Evolutionary conservation across 2,113 vertebrate genomes (phyloP), one percentile per base, ranked within the genome.

Genomic region (Proterorhinus semilunaris): DNA sequence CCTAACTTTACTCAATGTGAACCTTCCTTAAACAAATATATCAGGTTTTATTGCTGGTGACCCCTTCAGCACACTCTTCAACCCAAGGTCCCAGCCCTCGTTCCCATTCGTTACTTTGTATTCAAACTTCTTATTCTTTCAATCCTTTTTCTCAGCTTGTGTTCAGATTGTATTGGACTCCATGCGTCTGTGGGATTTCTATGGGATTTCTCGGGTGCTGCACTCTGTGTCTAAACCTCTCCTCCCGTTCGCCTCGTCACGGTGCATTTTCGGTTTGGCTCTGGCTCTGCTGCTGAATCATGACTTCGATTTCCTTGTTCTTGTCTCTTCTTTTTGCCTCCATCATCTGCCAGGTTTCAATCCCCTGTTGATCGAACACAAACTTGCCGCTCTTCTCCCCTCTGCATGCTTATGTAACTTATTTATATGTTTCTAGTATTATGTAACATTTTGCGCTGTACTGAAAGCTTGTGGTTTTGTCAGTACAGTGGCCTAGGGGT

Each of bases 241-340:
- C 44, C 52, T 8, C 7, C 7, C 69, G 67, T 50, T 43, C 55
- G 69, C 62, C 17, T 55, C 75, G 72, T 83, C 84, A 82, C 46
- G 5, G 43, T n/a, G 65, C 71, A 74, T 53, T 74, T 72, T 67
- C 72, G 70, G 47, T 21, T 82, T 74, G 73, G 71, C 66, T 79
- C 74, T 52, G 12, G 5, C 65, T 78, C 73, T 74, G 69, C 6
- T 84, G 83, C 87, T 86, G 77, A 84, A 80, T 89, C 83, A 87
- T 69, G 43, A 9, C 76, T 84, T 87, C 85, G 65, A 84, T 74
- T 79, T 65, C 17, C 45, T 69, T 76, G 72, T 72, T 69, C 76
- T 73, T 72, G 67, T 78, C 75, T 79, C 71, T 74, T 64, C 75
- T 79, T 73, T 74, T 64, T 84, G 27, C 65, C 68, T 84, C 76